phyloP scores from a whole-genome alignment of 2,888 invertebrate genomes.

The Perizoma affinitatum region DNA sequence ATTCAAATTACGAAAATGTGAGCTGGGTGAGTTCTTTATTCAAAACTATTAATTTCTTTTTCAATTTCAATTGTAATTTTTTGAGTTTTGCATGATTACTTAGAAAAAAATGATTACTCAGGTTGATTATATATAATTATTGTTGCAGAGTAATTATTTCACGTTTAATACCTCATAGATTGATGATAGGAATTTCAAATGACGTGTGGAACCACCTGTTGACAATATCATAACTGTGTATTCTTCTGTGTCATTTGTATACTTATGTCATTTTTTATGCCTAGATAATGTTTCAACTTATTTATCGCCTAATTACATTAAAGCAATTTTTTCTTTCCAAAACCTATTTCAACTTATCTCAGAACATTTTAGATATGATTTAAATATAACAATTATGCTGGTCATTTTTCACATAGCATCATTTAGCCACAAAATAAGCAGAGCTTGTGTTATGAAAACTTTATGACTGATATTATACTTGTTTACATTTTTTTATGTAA shows the following conservation, averaged over 20 bases:
- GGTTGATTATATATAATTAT: constrained; percentile 1
- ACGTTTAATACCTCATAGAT: constrained; percentile 13
- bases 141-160: constrained; percentile 10
- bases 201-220: constrained; percentile 35
- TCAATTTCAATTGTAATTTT: not conserved
- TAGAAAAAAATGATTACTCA: no score
- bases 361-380: no score
- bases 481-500: no score
- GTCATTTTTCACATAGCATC: no score
- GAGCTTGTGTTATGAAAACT: no score
- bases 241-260: constrained; percentile 14
- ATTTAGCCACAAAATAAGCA: no score
- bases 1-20: constrained; percentile 41
- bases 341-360: no score
- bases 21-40: constrained; percentile 35
- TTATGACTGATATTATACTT: no score
- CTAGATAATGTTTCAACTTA: not conserved
- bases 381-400: no score
- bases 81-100: not conserved
- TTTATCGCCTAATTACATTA: no score
- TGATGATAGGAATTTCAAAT: constrained; percentile 24
- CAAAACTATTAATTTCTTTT: not conserved
- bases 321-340: no score
- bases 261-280: constrained; percentile 10
- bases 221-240: constrained; percentile 34